These are phyloP conservation scores for Galbula dea DNA, from an alignment of 2,113 vertebrate genomes.

Conservation along the genomic window DNA sequence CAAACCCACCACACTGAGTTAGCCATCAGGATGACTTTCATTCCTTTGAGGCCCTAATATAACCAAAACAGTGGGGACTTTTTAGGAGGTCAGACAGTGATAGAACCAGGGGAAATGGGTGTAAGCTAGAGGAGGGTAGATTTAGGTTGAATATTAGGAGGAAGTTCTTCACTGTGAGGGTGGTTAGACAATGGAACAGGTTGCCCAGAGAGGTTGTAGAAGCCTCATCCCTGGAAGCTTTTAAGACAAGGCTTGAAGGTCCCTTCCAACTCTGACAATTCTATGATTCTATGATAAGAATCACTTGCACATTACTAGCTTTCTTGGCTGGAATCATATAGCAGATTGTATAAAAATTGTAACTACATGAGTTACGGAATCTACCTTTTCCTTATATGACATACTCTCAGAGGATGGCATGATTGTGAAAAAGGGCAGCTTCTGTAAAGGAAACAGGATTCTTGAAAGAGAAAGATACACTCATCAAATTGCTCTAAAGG, in stretches of 20 bases:
- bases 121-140: too few relatives aligned
- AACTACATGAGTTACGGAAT: neutral
- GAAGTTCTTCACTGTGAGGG: too few relatives aligned
- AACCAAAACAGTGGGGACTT: neutral
- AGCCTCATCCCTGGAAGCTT: too few relatives aligned
- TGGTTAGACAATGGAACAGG: too few relatives aligned
- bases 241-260: too few relatives aligned
- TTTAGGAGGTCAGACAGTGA: too few relatives aligned
- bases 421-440: neutral
- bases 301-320: neutral
- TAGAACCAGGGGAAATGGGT: too few relatives aligned
- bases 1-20: too few relatives aligned
- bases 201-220: too few relatives aligned
- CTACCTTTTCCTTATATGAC: neutral
- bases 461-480: neutral
- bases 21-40: neutral
- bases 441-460: neutral
- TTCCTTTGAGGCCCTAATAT: neutral
- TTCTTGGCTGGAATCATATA: neutral
- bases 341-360: neutral
- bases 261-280: too few relatives aligned
- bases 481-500: neutral
- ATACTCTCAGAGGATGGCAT: neutral
- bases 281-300: too few relatives aligned
- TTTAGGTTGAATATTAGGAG: too few relatives aligned